Conservation (phyloP, 2,113 vertebrate genomes). For the Pseudopipra pipra region DNA sequence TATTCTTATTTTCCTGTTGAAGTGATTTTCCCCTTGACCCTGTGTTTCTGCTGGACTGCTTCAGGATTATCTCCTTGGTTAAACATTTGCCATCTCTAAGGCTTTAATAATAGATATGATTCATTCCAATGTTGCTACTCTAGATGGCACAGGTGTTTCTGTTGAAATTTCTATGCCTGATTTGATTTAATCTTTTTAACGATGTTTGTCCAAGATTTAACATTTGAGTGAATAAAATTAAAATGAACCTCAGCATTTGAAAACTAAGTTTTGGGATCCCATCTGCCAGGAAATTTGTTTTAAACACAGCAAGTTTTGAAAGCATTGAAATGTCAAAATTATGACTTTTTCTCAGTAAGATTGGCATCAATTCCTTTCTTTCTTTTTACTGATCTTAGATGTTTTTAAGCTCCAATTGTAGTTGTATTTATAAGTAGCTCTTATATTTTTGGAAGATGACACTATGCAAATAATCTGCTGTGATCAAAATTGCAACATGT, state of each 20-base stretch:
- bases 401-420: background rate
- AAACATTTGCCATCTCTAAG: background rate
- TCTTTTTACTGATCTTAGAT: background rate
- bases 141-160: conserved; percentile 34
- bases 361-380: background rate
- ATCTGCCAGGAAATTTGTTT: conserved; percentile 7
- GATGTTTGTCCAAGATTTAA: conserved; percentile 30
- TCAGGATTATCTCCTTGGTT: background rate
- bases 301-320: background rate
- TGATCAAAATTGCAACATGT: background rate
- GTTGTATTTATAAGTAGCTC: background rate
- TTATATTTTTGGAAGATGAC: background rate
- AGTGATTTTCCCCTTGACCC: background rate
- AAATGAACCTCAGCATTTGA: conserved; percentile 6
- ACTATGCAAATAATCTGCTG: background rate
- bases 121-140: background rate
- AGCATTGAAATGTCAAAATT: background rate
- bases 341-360: background rate
- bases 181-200: conserved; percentile 46
- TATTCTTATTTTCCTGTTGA: background rate
- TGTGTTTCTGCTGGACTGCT: background rate
- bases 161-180: conserved; percentile 2
- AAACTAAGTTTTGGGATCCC: conserved; percentile 15
- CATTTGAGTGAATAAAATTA: conserved; percentile 44
- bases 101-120: background rate